Conservation (phyloP, 2,113 vertebrate species). For the Laticauda laticaudata region DNA sequence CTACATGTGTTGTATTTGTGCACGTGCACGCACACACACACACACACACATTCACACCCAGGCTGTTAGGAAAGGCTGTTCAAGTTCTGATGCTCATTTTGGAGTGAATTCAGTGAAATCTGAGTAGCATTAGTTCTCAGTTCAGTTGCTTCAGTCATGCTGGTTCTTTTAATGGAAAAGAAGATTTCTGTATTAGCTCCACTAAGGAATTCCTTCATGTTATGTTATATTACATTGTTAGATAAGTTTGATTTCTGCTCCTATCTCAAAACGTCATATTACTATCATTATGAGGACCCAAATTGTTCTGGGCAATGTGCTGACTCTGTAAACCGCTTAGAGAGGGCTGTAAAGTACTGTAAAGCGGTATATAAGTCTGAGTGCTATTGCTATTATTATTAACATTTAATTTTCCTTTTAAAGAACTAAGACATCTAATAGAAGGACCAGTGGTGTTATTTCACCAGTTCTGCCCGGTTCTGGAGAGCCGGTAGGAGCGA, state of each 20-base stretch:
- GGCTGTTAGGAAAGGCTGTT: not conserved
- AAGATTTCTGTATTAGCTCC: not conserved
- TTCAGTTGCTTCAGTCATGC: not conserved
- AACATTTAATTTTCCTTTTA: conserved; percentile 18
- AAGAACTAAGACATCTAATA: not conserved
- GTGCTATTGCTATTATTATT: not conserved
- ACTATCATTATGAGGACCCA: conserved; percentile 33
- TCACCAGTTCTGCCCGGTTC: too few species aligned
- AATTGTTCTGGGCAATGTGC: too few species aligned
- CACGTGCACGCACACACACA: not conserved
- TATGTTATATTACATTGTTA: conserved; percentile 14
- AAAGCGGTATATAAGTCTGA: too few species aligned
- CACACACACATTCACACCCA: not conserved
- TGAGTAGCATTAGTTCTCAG: not conserved
- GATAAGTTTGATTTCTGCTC: conserved; percentile 43
- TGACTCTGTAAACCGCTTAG: too few species aligned
- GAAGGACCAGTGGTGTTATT: not conserved
- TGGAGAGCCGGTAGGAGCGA: too few species aligned
- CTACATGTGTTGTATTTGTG: not conserved
- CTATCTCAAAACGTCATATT: conserved; percentile 64
- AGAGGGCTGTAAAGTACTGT: too few species aligned
- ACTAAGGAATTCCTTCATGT: conserved; percentile 11
- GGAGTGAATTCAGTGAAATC: not conserved
- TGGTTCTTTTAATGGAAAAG: not conserved
- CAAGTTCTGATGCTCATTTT: not conserved